These are phyloP conservation scores for Hirtodrosophila cameraria DNA, from an alignment of 2,888 invertebrate species.

Conservation along the genomic window DNA sequence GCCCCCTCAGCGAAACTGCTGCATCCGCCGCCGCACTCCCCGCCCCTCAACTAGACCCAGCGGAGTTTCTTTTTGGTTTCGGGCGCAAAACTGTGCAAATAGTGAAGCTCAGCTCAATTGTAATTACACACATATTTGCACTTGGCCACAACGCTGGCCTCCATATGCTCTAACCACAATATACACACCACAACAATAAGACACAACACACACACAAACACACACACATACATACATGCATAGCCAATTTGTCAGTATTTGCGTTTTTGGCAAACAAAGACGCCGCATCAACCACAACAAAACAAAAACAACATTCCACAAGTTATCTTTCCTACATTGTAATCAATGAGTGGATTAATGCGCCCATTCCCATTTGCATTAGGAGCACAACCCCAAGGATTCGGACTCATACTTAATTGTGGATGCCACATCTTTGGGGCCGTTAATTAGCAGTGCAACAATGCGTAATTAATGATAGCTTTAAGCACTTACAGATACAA, in stretches of 20 bases:
- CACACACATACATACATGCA: constrained; percentile 5
- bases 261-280: constrained; percentile 28
- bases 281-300: constrained; percentile 30
- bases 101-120: constrained; percentile 38
- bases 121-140: constrained; percentile 31
- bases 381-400: constrained; percentile 33
- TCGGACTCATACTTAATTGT: constrained; percentile 38
- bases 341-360: constrained; percentile 41
- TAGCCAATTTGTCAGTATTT: constrained; percentile 51
- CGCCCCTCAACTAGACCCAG: background rate
- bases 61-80: constrained; percentile 4
- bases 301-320: background rate
- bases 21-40: too few species aligned
- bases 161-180: constrained; percentile 50
- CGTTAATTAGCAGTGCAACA: constrained; percentile 35
- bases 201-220: constrained; percentile 15
- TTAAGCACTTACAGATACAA: background rate
- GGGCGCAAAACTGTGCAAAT: constrained; percentile 38
- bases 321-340: background rate
- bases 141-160: constrained; percentile 36
- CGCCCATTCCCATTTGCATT: constrained; percentile 17
- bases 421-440: constrained; percentile 4
- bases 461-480: constrained; percentile 26
- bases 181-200: constrained; percentile 14
- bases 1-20: background rate